Evolutionary conservation across 37 sponge, comb jelly and placozoan genomes (phyloP).

Genomic region (Aphrocallistes beatrix): DNA sequence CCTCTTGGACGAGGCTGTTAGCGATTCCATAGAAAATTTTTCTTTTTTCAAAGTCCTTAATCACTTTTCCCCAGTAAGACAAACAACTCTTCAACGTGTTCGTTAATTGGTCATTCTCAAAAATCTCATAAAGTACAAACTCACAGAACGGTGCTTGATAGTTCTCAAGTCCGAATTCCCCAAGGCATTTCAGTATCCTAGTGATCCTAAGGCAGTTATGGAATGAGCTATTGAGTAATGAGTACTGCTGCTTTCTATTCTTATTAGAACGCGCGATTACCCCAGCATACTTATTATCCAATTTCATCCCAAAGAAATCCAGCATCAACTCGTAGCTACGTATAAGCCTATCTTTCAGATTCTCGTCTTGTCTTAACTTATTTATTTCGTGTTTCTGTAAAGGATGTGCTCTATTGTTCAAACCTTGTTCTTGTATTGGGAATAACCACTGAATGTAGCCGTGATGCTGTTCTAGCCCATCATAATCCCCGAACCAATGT

Average conservation of each 20-base stretch:
- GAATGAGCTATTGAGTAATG: conserved; percentile 34
- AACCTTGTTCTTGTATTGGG: conserved; percentile 52
- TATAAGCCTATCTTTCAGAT: conserved; percentile 30
- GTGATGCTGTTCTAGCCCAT: conserved; percentile 24
- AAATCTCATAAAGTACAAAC: conserved; percentile 44
- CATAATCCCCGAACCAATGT: conserved; percentile 21
- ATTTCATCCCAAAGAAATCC: conserved; percentile 62
- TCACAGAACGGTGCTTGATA: conserved; percentile 43
- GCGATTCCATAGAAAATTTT: conserved; percentile 5
- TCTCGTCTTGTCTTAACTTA: conserved; percentile 28
- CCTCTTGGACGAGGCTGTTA: not conserved
- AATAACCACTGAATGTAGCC: conserved; percentile 42
- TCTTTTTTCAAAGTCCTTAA: conserved; percentile 37
- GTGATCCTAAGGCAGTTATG: conserved; percentile 68
- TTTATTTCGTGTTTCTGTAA: conserved; percentile 44
- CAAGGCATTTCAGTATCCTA: conserved; percentile 62
- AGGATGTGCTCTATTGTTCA: conserved; percentile 44
- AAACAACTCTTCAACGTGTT: conserved; percentile 42
- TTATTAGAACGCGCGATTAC: conserved; percentile 11
- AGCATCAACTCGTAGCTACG: conserved; percentile 58
- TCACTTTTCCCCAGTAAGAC: conserved; percentile 55
- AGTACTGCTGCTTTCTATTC: conserved; percentile 32
- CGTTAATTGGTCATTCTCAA: conserved; percentile 22
- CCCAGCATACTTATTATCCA: not conserved
- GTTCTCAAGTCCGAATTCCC: conserved; percentile 44